These are phyloP conservation scores for Zele albiditarsus DNA, from an alignment of 2,888 invertebrate genomes.

Conservation along the genomic window DNA sequence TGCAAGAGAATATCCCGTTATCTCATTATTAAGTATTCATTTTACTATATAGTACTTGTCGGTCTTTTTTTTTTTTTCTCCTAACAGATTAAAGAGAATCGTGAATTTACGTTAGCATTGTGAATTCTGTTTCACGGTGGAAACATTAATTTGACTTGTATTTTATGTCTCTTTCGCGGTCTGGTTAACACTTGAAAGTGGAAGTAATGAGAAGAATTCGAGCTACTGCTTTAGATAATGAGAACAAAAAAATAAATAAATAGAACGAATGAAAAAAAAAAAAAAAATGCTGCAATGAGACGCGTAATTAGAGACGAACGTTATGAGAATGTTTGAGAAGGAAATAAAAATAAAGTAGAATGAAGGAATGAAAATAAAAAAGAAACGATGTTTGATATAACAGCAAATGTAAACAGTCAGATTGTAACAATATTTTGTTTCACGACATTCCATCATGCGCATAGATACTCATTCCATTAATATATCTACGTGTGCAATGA, in stretches of 20 bases:
- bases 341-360: neutral
- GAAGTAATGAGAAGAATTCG: conserved; percentile 17
- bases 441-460: neutral
- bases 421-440: neutral
- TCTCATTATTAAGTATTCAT: no score
- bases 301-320: neutral
- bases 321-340: neutral
- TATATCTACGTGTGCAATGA: neutral
- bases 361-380: neutral
- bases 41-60: no score
- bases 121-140: conserved; percentile 25
- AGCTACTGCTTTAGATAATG: neutral
- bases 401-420: neutral
- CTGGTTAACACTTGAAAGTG: conserved; percentile 37
- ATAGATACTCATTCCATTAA: neutral
- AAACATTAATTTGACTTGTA: neutral
- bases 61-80: neutral
- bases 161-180: conserved; percentile 39
- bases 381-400: neutral
- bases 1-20: no score
- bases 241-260: neutral
- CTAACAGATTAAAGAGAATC: conserved; percentile 17
- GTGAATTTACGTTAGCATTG: conserved; percentile 10
- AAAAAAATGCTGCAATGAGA: neutral
- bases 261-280: neutral